Evolutionary conservation across 2,888 invertebrate genomes (phyloP).

Genomic region (Trissoscelio sp.): DNA sequence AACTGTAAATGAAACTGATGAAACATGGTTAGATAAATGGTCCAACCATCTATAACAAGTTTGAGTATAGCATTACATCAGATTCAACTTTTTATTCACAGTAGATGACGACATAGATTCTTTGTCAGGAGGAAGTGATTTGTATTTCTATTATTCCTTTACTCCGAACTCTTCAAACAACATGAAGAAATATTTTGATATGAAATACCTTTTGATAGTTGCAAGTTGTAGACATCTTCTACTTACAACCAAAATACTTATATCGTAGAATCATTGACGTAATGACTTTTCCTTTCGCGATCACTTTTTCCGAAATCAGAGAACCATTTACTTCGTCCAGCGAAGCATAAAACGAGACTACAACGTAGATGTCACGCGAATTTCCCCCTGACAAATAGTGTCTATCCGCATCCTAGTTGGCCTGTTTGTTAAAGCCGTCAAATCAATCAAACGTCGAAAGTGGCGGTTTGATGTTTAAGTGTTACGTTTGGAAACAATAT

Average conservation of each 20-base stretch:
- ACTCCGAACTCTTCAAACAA: not conserved
- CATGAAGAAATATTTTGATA: conserved; percentile 17
- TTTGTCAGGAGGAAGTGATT: conserved; percentile 20
- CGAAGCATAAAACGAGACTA: conserved; percentile 15
- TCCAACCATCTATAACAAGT: not conserved
- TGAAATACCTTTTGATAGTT: not conserved
- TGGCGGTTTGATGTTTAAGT: conserved; percentile 61
- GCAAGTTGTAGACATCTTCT: not conserved
- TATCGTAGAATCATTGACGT: not conserved
- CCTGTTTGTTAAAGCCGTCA: conserved; percentile 60
- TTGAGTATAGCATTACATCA: not conserved
- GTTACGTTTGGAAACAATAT: conserved; percentile 66
- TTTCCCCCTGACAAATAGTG: conserved; percentile 22
- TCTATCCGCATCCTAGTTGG: conserved; percentile 20
- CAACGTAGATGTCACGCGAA: conserved; percentile 18
- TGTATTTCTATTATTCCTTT: conserved; percentile 19
- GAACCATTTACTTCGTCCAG: conserved; percentile 9
- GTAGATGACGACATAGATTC: not conserved
- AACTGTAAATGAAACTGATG: no score
- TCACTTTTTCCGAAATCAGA: not conserved
- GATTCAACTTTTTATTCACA: not conserved
- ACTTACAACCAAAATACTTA: not conserved
- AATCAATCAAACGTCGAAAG: conserved; percentile 66
- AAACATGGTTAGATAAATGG: no score
- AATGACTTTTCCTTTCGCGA: not conserved